A percentile compares a stretch with the other conserved stretches of the same genome.
Conservation (phyloP, 2,113 vertebrate species). For the Clarias macrocephalus region DNA sequence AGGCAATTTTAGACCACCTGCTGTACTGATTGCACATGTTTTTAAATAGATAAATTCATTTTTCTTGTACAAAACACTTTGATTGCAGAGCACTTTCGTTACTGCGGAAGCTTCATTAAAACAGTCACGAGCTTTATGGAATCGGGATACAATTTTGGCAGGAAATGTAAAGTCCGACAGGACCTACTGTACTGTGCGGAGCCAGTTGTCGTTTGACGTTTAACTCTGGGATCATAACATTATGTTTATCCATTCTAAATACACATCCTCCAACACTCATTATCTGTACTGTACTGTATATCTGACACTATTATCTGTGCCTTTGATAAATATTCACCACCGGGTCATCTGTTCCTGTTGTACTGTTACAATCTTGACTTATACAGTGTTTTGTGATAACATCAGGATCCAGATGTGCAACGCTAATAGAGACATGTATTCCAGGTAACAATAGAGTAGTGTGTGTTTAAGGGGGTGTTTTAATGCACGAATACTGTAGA, state of each 20-base stretch:
- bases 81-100: neutral
- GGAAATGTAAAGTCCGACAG: neutral
- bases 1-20: neutral
- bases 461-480: too few species aligned
- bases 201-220: neutral
- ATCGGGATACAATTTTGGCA: neutral
- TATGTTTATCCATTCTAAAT: neutral
- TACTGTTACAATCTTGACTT: neutral
- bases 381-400: neutral
- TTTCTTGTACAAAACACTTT: neutral
- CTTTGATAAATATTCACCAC: neutral
- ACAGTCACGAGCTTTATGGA: neutral
- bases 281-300: neutral
- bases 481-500: too few species aligned
- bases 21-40: neutral
- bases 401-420: neutral
- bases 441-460: neutral
- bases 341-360: neutral
- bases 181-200: neutral
- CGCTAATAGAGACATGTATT: neutral
- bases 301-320: neutral
- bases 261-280: neutral
- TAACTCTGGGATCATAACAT: neutral
- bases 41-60: slow-evolving; percentile 2
- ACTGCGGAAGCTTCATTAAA: neutral